Conservation (phyloP, 2,113 vertebrate species). For the Haemorhous mexicanus region DNA sequence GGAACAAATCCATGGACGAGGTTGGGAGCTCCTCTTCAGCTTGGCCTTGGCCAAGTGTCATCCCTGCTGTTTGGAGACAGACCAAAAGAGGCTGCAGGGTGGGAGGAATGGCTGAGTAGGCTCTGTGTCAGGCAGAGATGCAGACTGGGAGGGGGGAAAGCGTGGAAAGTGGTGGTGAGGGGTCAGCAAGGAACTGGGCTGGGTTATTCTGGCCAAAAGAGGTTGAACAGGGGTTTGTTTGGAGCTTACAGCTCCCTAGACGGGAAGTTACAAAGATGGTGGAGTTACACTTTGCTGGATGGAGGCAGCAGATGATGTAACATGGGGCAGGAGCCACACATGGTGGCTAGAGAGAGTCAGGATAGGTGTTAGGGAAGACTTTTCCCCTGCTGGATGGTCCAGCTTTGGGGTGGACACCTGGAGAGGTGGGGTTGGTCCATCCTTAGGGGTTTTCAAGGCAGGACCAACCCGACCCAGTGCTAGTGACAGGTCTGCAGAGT, state of each 20-base stretch:
- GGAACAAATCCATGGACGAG: neutral
- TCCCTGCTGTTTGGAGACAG: neutral
- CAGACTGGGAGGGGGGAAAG: neutral
- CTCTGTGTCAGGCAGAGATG: neutral
- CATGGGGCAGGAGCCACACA: rapidly evolving
- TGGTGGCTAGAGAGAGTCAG: neutral
- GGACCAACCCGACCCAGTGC: neutral
- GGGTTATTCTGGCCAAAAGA: neutral
- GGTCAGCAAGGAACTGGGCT: neutral
- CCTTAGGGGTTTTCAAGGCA: neutral
- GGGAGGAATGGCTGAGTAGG: neutral
- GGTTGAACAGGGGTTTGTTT: neutral
- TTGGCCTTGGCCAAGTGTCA: neutral
- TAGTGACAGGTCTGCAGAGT: neutral
- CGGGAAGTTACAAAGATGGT: neutral
- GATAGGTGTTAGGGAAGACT: neutral
- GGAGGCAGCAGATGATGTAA: neutral
- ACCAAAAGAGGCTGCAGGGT: neutral
- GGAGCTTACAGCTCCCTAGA: neutral
- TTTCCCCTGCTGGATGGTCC: neutral
- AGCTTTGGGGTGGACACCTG: neutral
- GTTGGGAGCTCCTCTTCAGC: neutral
- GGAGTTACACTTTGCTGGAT: neutral
- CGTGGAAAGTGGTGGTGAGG: neutral
- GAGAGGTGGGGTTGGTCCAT: neutral